phyloP scores from a whole-genome alignment of 2,888 invertebrate species.

The Pherbina coryleti region DNA sequence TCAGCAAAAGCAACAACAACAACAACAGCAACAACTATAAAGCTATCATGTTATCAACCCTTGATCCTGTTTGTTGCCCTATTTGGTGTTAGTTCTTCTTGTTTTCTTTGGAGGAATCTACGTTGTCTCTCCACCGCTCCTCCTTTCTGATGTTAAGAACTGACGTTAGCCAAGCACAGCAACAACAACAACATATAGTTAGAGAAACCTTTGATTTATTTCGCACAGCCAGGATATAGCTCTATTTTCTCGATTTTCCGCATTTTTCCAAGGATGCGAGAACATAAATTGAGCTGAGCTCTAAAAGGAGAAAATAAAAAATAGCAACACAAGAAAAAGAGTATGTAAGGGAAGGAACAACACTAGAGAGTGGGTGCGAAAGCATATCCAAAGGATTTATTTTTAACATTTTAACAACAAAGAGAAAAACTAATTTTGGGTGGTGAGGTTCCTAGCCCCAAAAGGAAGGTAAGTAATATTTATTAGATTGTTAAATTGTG shows the following conservation, averaged over 20 bases:
- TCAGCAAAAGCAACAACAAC: conserved; percentile 45
- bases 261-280: conserved; percentile 36
- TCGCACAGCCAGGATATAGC: conserved; percentile 56
- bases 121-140: background rate
- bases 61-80: conserved; percentile 48
- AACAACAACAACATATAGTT: conserved; percentile 55
- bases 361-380: background rate
- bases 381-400: background rate
- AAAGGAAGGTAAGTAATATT: conserved; percentile 63
- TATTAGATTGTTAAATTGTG: conserved; percentile 68
- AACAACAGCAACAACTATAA: conserved; percentile 51
- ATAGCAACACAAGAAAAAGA: background rate
- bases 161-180: conserved; percentile 12
- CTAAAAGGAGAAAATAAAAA: conserved; percentile 38
- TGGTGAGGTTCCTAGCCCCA: background rate
- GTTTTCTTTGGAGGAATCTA: background rate
- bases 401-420: background rate
- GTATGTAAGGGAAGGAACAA: background rate
- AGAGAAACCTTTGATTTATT: conserved; percentile 66
- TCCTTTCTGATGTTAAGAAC: conserved; percentile 11
- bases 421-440: background rate
- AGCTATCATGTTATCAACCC: conserved; percentile 65
- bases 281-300: conserved; percentile 48
- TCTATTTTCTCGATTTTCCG: conserved; percentile 57
- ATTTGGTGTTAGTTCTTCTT: conserved; percentile 8